A percentile compares a stretch with the other conserved stretches of the same genome.
phyloP scores from a whole-genome alignment of 1,140 invertebrate genomes.

The Macrocentrus cingulum region DNA sequence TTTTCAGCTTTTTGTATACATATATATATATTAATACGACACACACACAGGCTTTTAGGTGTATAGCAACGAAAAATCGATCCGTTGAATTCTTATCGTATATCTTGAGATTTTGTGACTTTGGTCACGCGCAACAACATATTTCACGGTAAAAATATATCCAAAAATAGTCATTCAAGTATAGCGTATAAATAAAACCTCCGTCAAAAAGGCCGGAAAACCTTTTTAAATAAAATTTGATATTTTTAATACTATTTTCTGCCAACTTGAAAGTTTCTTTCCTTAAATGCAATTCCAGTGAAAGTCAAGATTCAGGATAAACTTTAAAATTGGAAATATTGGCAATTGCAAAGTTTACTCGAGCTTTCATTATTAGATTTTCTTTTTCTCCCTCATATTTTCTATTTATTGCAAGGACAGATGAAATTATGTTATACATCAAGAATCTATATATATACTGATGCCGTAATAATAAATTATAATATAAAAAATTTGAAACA shows the following conservation, averaged over 20 bases:
- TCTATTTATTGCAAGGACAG: not conserved
- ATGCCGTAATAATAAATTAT: no score
- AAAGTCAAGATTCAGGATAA: not conserved
- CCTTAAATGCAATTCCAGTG: not conserved
- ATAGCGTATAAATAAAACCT: not conserved
- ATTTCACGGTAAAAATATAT: constrained; percentile 1
- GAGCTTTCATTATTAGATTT: not conserved
- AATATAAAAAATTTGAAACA: no score
- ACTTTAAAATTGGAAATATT: constrained; percentile 1
- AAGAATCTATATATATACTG: no score
- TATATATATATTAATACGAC: no score
- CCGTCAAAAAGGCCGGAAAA: no score
- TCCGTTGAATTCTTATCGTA: constrained; percentile 10
- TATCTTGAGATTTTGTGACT: constrained; percentile 11
- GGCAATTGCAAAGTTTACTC: not conserved
- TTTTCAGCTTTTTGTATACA: no score
- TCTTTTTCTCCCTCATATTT: not conserved
- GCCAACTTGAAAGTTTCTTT: not conserved
- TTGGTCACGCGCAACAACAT: constrained; percentile 6
- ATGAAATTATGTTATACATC: no score
- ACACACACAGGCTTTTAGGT: no score
- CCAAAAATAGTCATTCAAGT: not conserved
- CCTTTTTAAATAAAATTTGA: no score
- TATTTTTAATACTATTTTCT: no score
- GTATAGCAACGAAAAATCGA: no score